phyloP scores from a whole-genome alignment of 2,888 invertebrate species.

The Pinctada fucata region DNA sequence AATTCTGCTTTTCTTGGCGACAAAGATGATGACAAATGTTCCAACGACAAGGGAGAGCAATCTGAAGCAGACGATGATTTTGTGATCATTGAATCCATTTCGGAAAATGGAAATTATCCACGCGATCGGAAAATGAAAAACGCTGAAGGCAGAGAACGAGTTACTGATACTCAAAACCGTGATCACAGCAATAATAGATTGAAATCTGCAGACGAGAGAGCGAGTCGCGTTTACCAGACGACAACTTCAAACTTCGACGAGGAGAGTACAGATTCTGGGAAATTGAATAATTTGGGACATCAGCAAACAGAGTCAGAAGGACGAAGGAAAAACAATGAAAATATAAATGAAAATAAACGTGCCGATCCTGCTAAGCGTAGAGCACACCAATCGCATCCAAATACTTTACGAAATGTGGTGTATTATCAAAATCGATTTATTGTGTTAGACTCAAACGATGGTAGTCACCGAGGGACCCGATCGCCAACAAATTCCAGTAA shows the following conservation, averaged over 20 bases:
- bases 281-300: background rate
- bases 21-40: background rate
- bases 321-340: background rate
- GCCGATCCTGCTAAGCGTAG: slow-evolving; percentile 4
- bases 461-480: background rate
- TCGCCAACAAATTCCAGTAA: background rate
- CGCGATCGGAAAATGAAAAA: slow-evolving; percentile 8
- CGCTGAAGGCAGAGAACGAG: slow-evolving; percentile 4
- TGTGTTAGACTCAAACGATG: slow-evolving; percentile 44
- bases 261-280: background rate
- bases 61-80: slow-evolving; percentile 6
- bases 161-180: background rate
- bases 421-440: slow-evolving; percentile 62
- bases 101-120: slow-evolving; percentile 1
- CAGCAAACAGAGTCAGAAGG: background rate
- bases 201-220: background rate
- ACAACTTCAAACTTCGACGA: too few species aligned
- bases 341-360: background rate
- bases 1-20: background rate
- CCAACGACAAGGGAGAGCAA: background rate
- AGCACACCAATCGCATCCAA: background rate
- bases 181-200: too few species aligned
- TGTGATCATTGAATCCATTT: slow-evolving; percentile 14
- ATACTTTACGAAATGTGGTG: slow-evolving; percentile 33
- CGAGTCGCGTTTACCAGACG: background rate